Percentiles rank a stretch among this genome's conserved stretches.
These are phyloP conservation scores for Bombylius discolor DNA, from an alignment of 2,888 invertebrate genomes.

Conservation along the genomic window DNA sequence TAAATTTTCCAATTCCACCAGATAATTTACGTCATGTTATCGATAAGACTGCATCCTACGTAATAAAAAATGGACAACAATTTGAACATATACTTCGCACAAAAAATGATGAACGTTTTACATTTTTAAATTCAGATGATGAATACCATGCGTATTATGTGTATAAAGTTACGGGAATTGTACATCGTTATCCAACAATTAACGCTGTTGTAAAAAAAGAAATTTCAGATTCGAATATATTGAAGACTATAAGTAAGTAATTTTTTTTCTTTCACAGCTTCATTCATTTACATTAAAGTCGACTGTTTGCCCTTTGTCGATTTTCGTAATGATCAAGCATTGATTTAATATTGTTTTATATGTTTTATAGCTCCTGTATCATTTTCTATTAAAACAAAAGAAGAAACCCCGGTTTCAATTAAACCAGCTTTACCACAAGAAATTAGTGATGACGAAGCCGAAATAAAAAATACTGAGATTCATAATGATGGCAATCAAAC, in stretches of 20 bases:
- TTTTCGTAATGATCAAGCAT: no score
- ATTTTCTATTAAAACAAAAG: conserved; percentile 74
- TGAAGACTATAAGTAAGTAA: conserved; percentile 24
- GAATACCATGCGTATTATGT: conserved; percentile 72
- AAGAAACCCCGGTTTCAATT: conserved; percentile 49
- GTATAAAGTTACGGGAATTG: conserved; percentile 40
- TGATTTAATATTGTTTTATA: no score
- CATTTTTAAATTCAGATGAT: conserved; percentile 67
- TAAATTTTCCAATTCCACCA: conserved; percentile 47
- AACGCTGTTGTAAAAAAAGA: not conserved
- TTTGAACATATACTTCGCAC: conserved; percentile 80
- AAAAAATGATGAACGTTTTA: conserved; percentile 76
- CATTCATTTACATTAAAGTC: no score
- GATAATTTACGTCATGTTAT: conserved; percentile 76
- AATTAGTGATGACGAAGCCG: conserved; percentile 56
- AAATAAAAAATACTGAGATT: conserved; percentile 11
- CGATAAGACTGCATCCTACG: conserved; percentile 94
- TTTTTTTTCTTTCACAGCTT: not conserved
- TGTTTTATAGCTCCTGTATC: conserved; percentile 53
- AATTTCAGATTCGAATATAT: not conserved
- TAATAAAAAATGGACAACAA: conserved; percentile 86
- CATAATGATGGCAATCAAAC: conserved; percentile 8
- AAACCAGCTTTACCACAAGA: conserved; percentile 67
- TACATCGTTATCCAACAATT: conserved; percentile 13
- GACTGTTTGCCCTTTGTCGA: no score